Evolutionary conservation across 2,797 vertebrate genomes (phyloP), one percentile per base, ranked within the genome.

Genomic region (Atherinosoma microstoma): DNA sequence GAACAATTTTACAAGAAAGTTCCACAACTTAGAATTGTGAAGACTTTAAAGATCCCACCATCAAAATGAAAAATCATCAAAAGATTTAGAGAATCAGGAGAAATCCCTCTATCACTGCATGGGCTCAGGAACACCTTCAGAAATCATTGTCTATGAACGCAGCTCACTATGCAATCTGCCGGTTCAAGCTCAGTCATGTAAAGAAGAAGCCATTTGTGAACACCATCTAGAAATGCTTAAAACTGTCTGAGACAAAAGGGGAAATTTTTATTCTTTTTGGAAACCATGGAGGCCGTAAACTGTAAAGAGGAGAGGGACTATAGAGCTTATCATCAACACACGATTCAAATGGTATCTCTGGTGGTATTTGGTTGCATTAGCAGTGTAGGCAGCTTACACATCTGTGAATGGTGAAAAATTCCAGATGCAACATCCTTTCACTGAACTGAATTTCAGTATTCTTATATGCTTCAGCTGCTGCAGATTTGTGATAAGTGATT

Each of bases 341-440:
- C 20, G n/a, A 20, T 45, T 45, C 18, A 20, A 16, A 7, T 45
- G 51, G 73, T 34, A 29, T 30, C 29, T 12, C 71, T 54, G 24
- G 3, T 36, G 38, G 36, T n/a, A 51, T 29, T 7, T 30, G 36
- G 34, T 58, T 65, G 58, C 70, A 58, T 64, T 47, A 54, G 58
- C 60, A 29, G 42, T 6, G 6, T 8, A 16, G 42, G 6, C 16
- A 18, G 15, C 40, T 42, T 42, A 18, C 16, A 18, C 42, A 45
- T 45, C 6, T 45, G 16, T 15, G 42, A 45, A 47, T 47, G 2
- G 20, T 47, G 7, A 47, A 47, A 20, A 47, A 47, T 9, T 0
- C 16, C 30, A 32, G 30, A 32, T 32, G 5, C 54, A 81, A 72
- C 70, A 85, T 86, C 88, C 67, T 89, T 94, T 93, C 84, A 90